Evolutionary conservation across 2,888 invertebrate species (phyloP).

Genomic region (Scaptomyza flava): DNA sequence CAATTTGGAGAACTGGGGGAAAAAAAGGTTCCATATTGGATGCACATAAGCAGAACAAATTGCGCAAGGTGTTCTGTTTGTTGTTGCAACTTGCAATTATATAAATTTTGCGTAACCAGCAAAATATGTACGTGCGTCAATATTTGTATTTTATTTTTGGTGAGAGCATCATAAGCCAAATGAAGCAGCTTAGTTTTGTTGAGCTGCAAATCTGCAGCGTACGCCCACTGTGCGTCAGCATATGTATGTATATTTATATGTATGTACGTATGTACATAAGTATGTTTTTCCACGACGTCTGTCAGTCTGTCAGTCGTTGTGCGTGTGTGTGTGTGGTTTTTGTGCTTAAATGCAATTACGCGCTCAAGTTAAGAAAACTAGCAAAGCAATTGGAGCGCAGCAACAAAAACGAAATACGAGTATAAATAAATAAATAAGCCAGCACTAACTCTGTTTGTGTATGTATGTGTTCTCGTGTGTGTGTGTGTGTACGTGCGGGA

Average conservation of each 20-base stretch:
- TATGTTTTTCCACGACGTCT: constrained; percentile 35
- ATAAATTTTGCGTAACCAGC: neutral
- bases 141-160: too few relatives aligned
- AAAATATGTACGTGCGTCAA: neutral
- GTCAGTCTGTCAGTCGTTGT: constrained; percentile 42
- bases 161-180: constrained; percentile 3
- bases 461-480: too few relatives aligned
- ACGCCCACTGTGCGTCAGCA: constrained; percentile 63
- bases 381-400: constrained; percentile 71
- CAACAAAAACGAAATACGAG: constrained; percentile 59
- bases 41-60: neutral
- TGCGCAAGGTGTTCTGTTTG: neutral
- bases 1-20: neutral
- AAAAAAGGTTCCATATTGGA: neutral
- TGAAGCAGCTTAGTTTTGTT: constrained; percentile 2
- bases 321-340: constrained; percentile 28
- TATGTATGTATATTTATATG: neutral
- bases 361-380: constrained; percentile 73
- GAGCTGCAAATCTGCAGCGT: constrained; percentile 14
- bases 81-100: neutral
- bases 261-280: neutral
- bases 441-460: constrained; percentile 21
- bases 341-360: constrained; percentile 77
- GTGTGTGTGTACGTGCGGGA: constrained; percentile 61
- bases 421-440: constrained; percentile 54